These are phyloP conservation scores for Panthera uncia DNA, from an alignment of 2,113 vertebrate species.

Conservation along the genomic window DNA sequence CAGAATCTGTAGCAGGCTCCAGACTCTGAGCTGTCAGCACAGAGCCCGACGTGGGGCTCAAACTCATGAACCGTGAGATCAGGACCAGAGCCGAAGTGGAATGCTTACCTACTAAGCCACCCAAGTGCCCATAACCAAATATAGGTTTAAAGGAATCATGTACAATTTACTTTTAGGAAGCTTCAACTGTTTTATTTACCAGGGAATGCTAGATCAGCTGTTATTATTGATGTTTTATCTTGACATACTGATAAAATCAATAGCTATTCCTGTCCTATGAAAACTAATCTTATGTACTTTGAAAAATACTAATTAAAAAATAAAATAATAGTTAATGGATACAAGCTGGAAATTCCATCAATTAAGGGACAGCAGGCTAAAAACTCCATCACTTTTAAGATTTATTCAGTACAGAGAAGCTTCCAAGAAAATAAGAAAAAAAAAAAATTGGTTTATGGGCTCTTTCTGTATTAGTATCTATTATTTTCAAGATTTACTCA, in stretches of 20 bases:
- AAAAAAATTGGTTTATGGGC: background rate
- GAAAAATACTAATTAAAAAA: background rate
- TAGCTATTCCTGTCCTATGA: background rate
- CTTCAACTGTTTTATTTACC: background rate
- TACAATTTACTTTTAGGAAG: background rate
- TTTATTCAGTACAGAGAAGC: background rate
- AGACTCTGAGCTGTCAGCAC: too few species aligned
- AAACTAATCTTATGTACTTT: background rate
- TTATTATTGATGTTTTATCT: background rate
- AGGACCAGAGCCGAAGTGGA: too few species aligned
- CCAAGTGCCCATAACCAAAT: too few species aligned
- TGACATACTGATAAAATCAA: background rate
- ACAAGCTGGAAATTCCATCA: background rate
- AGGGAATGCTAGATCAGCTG: background rate
- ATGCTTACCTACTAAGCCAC: too few species aligned
- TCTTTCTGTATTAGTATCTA: constrained; percentile 34
- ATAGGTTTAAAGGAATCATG: background rate
- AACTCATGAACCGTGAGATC: too few species aligned
- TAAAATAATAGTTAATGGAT: background rate
- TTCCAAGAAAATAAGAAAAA: constrained; percentile 12
- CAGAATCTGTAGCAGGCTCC: too few species aligned
- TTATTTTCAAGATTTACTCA: constrained; percentile 55
- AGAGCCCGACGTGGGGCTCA: too few species aligned
- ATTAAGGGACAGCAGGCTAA: background rate
- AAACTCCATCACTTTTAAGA: background rate